phyloP scores from a whole-genome alignment of 2,797 vertebrate genomes.

The Rhadinocentrus ornatus region DNA sequence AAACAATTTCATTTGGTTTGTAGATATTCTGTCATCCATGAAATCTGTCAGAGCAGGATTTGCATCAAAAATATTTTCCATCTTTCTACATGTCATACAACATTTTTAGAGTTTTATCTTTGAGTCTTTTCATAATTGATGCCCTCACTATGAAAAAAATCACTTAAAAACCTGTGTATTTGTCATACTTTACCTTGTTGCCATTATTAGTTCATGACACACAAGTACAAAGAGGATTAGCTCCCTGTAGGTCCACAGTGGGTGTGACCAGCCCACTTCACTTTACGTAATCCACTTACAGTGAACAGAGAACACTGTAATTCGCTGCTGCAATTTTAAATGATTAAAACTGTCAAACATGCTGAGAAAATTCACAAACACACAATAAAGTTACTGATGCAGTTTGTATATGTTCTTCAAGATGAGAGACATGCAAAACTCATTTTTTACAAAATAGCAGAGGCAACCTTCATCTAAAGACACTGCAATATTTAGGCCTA shows the following conservation, averaged over 20 bases:
- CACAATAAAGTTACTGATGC: too few species aligned
- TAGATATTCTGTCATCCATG: neutral
- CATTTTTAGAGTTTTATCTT: neutral
- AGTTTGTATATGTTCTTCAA: too few species aligned
- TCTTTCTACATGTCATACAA: neutral
- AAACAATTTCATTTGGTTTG: neutral
- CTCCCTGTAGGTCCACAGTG: conserved; percentile 29
- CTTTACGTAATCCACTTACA: conserved; percentile 51
- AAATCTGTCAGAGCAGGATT: neutral
- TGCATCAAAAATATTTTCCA: neutral
- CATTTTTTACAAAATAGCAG: too few species aligned
- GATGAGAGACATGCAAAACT: too few species aligned
- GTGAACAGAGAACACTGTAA: conserved; percentile 13
- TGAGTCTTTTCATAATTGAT: neutral
- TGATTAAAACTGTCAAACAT: neutral
- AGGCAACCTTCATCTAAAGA: too few species aligned
- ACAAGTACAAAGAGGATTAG: conserved; percentile 59
- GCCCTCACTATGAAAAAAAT: neutral
- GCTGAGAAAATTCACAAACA: too few species aligned
- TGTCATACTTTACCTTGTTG: conserved; percentile 16
- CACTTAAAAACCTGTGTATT: neutral
- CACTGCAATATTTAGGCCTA: too few species aligned
- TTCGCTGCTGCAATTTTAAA: neutral
- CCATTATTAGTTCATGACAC: conserved; percentile 55
- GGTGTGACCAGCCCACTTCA: conserved; percentile 47